These are phyloP conservation scores for Therioaphis trifolii DNA, from an alignment of 2,888 invertebrate species.

Conservation along the genomic window DNA sequence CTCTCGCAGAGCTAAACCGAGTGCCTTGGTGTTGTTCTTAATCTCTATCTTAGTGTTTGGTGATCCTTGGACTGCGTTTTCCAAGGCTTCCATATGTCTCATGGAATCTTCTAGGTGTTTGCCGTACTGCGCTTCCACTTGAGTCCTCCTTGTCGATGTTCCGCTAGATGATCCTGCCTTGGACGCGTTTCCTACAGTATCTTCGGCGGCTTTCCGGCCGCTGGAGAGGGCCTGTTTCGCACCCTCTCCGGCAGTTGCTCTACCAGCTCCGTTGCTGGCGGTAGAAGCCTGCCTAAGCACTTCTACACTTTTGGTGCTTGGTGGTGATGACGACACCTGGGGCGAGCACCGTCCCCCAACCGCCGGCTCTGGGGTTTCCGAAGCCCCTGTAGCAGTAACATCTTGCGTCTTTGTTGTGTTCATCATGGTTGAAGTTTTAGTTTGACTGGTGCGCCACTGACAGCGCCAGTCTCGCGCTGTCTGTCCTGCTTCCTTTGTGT, in stretches of 20 bases:
- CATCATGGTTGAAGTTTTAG: not conserved
- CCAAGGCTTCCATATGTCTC: not conserved
- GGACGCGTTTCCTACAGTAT: too few relatives aligned
- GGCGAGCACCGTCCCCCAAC: too few relatives aligned
- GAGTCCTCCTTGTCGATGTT: slow-evolving; percentile 1
- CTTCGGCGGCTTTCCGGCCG: too few relatives aligned
- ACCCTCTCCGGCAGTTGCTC: too few relatives aligned
- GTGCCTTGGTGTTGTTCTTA: not conserved
- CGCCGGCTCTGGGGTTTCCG: not conserved
- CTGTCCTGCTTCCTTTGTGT: not conserved
- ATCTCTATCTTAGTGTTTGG: not conserved
- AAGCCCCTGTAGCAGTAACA: too few relatives aligned
- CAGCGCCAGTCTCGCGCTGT: slow-evolving; percentile 2
- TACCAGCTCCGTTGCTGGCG: too few relatives aligned
- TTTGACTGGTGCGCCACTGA: slow-evolving; percentile 1
- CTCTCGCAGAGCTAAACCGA: not conserved
- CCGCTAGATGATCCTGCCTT: too few relatives aligned
- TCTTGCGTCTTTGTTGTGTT: too few relatives aligned
- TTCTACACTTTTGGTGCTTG: too few relatives aligned
- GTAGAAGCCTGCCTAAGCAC: too few relatives aligned
- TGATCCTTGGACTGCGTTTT: not conserved
- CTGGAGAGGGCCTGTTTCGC: too few relatives aligned
- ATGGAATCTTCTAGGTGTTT: slow-evolving; percentile 3
- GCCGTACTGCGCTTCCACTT: not conserved
- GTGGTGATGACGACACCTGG: too few relatives aligned